Percentiles rank a stretch among this genome's conserved stretches.
phyloP scores from a whole-genome alignment of 2,797 vertebrate species.

The Myoxocephalus aenaeus region DNA sequence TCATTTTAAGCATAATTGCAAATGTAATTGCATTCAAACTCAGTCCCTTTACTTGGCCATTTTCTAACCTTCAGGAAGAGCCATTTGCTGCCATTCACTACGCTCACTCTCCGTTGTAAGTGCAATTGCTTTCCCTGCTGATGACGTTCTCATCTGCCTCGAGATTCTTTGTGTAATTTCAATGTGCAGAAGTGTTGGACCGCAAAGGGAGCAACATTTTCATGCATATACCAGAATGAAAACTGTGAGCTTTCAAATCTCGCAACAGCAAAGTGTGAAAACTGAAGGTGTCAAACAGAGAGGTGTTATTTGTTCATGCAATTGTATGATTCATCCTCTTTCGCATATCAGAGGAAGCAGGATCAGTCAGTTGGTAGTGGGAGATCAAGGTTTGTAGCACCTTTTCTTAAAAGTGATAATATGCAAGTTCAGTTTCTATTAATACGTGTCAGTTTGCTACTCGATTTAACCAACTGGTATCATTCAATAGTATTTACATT shows the following conservation, averaged over 20 bases:
- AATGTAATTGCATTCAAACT: not conserved
- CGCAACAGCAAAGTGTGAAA: slow-evolving; percentile 72
- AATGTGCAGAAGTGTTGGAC: not conserved
- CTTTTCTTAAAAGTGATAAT: slow-evolving; percentile 48
- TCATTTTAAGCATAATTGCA: not conserved
- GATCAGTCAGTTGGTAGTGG: slow-evolving; percentile 43
- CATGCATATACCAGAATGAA: slow-evolving; percentile 24
- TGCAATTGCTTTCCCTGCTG: not conserved
- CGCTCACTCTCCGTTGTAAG: not conserved
- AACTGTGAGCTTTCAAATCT: slow-evolving; percentile 55
- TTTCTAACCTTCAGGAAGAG: not conserved
- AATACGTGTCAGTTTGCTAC: slow-evolving; percentile 24
- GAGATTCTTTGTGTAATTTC: slow-evolving; percentile 15
- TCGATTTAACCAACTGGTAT: slow-evolving; percentile 12
- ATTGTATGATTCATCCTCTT: slow-evolving; percentile 68
- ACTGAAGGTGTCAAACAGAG: slow-evolving; percentile 67
- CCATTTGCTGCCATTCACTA: not conserved
- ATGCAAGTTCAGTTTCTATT: slow-evolving; percentile 15
- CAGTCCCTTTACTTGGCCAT: not conserved
- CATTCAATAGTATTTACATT: slow-evolving; percentile 11
- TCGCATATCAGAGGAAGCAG: slow-evolving; percentile 39
- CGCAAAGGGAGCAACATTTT: slow-evolving; percentile 45
- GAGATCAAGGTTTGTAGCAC: slow-evolving; percentile 66
- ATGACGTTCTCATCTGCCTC: slow-evolving; percentile 15
- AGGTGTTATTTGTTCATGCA: slow-evolving; percentile 65